Percentiles rank a stretch among this genome's conserved stretches.
phyloP scores from a whole-genome alignment of 2,113 vertebrate genomes.

The Sinocyclocheilus grahami region DNA sequence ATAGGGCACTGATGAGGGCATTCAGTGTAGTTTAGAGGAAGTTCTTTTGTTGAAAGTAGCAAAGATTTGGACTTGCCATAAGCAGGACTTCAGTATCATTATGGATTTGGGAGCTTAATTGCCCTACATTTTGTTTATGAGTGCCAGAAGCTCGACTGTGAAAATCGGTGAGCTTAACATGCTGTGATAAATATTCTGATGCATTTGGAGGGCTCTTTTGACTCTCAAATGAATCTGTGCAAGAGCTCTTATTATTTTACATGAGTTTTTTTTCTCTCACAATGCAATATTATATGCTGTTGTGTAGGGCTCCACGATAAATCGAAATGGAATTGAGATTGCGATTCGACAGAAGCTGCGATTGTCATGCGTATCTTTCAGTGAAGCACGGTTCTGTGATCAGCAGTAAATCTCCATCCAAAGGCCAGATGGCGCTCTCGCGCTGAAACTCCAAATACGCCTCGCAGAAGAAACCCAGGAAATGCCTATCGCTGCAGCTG shows the following conservation, averaged over 20 bases:
- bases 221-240: background rate
- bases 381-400: too few species aligned
- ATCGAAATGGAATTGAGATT: too few species aligned
- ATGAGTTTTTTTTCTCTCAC: background rate
- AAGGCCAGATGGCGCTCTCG: too few species aligned
- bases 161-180: slow-evolving; percentile 10
- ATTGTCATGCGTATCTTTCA: too few species aligned
- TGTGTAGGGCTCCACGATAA: background rate
- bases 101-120: slow-evolving; percentile 14
- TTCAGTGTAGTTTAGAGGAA: background rate
- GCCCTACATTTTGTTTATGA: slow-evolving; percentile 4
- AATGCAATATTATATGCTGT: background rate
- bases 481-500: too few species aligned
- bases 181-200: slow-evolving; percentile 19
- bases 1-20: background rate
- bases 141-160: background rate
- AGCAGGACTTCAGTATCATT: background rate
- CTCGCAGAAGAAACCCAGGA: too few species aligned
- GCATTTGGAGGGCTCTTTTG: background rate
- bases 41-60: background rate
- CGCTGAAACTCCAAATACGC: too few species aligned
- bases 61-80: background rate
- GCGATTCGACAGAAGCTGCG: too few species aligned
- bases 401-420: too few species aligned
- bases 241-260: slow-evolving; percentile 5